Percentiles rank a stretch among this genome's conserved stretches.
These are phyloP conservation scores for Netelia inedita DNA, from an alignment of 2,888 invertebrate genomes.

Conservation along the genomic window DNA sequence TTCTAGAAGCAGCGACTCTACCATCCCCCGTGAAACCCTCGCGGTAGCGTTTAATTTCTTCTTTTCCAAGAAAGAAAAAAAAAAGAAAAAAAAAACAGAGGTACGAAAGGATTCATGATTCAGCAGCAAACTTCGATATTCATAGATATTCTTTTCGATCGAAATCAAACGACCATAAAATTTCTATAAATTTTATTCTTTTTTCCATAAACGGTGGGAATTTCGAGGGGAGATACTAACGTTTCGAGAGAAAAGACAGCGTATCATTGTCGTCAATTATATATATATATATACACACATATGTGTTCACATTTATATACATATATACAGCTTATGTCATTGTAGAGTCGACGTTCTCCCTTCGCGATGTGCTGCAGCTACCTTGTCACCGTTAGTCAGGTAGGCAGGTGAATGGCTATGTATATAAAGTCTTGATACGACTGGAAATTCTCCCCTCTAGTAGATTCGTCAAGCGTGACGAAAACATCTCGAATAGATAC, in stretches of 20 bases:
- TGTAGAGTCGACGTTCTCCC: constrained; percentile 32
- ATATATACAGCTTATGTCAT: constrained; percentile 11
- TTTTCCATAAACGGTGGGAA: constrained; percentile 8
- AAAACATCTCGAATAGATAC: constrained; percentile 63
- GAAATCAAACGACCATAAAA: constrained; percentile 22
- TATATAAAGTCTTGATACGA: constrained; percentile 30
- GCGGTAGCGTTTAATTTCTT: constrained; percentile 16
- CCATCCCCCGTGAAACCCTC: not conserved
- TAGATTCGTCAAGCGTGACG: constrained; percentile 65
- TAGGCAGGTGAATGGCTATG: constrained; percentile 55
- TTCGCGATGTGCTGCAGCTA: constrained; percentile 19
- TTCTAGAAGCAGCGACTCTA: not conserved
- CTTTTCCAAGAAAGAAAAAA: constrained; percentile 2
- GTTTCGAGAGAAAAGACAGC: constrained; percentile 5
- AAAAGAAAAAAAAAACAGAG: not conserved
- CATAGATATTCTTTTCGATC: constrained; percentile 8
- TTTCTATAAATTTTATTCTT: constrained; percentile 12
- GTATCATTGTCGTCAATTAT: constrained; percentile 28
- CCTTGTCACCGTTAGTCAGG: constrained; percentile 59
- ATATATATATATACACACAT: not conserved
- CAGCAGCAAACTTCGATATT: constrained; percentile 10
- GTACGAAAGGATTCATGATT: not conserved
- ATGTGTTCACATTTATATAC: not conserved
- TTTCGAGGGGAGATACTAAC: not conserved
- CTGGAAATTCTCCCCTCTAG: constrained; percentile 51